These are phyloP conservation scores for Elaphurus davidianus DNA, from an alignment of 2,113 vertebrate species.

Conservation along the genomic window DNA sequence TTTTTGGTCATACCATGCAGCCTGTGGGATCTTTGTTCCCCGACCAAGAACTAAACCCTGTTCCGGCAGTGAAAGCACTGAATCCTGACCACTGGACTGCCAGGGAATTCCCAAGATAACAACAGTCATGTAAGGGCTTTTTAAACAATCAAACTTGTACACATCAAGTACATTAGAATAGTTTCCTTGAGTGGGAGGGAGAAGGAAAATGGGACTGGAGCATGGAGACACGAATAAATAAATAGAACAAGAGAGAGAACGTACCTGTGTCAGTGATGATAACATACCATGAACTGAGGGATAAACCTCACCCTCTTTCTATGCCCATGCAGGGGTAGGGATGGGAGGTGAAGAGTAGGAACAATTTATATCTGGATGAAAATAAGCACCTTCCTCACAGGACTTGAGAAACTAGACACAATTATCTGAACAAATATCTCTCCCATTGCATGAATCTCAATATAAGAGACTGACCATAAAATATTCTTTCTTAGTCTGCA, in stretches of 20 bases:
- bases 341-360: neutral
- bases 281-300: neutral
- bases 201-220: neutral
- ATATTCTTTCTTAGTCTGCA: neutral
- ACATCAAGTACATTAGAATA: neutral
- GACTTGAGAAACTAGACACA: neutral
- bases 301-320: neutral
- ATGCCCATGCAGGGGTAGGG: neutral
- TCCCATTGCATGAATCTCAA: neutral
- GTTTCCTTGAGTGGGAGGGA: neutral
- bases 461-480: neutral
- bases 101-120: neutral
- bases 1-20: neutral
- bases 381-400: neutral
- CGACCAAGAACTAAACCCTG: neutral
- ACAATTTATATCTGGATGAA: neutral
- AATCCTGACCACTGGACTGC: neutral
- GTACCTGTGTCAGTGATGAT: neutral
- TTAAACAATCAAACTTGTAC: neutral
- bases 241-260: neutral
- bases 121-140: neutral
- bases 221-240: neutral
- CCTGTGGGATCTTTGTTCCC: neutral
- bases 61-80: neutral
- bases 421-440: neutral